Percentiles rank a stretch among this genome's conserved stretches.
Conservation (phyloP, 2,113 vertebrate species). For the Lepisosteus osseus region DNA sequence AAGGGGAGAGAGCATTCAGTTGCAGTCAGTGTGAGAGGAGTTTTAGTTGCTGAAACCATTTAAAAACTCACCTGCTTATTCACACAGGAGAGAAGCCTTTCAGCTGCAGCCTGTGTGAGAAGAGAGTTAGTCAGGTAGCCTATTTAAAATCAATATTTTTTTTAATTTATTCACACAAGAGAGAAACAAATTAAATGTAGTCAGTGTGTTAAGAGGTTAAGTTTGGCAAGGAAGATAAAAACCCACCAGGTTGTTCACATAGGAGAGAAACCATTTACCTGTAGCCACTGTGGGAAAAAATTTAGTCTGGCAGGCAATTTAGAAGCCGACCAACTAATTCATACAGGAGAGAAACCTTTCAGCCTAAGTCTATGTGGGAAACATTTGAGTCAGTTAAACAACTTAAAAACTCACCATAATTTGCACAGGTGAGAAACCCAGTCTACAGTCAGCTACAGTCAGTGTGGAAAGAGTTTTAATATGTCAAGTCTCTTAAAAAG, state of each 20-base stretch:
- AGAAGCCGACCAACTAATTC: background rate
- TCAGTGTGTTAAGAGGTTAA: conserved; percentile 6
- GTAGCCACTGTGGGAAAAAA: background rate
- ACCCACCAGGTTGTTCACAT: background rate
- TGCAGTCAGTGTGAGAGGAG: conserved; percentile 9
- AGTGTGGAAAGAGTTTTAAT: conserved; percentile 40
- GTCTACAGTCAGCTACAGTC: conserved; percentile 51
- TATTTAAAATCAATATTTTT: background rate
- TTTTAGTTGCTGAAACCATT: background rate
- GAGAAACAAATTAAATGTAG: background rate
- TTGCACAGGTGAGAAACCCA: conserved; percentile 24
- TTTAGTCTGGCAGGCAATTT: background rate
- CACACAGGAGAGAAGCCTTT: conserved; percentile 2
- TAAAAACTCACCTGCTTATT: conserved; percentile 1
- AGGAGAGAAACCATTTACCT: background rate
- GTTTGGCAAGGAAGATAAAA: background rate
- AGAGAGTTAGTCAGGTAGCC: background rate
- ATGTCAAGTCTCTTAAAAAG: conserved; percentile 36
- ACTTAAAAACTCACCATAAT: conserved; percentile 24
- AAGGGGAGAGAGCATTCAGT: too few relatives aligned
- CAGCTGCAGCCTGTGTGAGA: background rate
- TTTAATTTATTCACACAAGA: background rate
- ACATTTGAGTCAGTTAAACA: conserved; percentile 1
- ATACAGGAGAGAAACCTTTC: conserved; percentile 3
- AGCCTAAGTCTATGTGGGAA: conserved; percentile 22